These are phyloP conservation scores for Atta cephalotes DNA, from an alignment of 1,140 invertebrate species.

Conservation along the genomic window DNA sequence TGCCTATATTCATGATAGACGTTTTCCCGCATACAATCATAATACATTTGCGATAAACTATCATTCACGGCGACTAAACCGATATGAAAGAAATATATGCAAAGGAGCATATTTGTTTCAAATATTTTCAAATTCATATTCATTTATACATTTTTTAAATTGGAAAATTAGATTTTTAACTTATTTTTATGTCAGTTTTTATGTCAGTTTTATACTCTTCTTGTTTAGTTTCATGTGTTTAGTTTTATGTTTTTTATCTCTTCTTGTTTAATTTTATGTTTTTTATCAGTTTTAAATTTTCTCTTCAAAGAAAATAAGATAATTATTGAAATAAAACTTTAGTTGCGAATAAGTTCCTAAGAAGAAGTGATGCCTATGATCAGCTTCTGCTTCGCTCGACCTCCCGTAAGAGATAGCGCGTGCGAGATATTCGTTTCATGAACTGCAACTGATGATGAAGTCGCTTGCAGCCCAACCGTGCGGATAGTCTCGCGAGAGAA, in stretches of 20 bases:
- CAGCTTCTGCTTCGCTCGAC: constrained; percentile 29
- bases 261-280: no score
- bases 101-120: not conserved
- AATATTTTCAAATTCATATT: no score
- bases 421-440: constrained; percentile 50
- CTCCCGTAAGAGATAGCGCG: constrained; percentile 62
- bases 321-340: not conserved
- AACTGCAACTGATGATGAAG: constrained; percentile 67
- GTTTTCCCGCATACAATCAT: not conserved
- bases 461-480: constrained; percentile 39
- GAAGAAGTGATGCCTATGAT: constrained; percentile 23
- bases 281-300: not conserved
- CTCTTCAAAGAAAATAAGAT: not conserved
- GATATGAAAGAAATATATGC: not conserved
- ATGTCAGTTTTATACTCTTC: not conserved
- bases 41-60: not conserved
- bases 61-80: not conserved
- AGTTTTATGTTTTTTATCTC: not conserved
- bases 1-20: not conserved
- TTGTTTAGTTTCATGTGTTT: not conserved
- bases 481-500: constrained; percentile 49
- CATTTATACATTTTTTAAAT: not conserved
- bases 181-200: not conserved
- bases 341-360: not conserved
- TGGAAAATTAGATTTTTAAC: not conserved